A percentile compares a stretch with the other conserved stretches of the same genome.
Evolutionary conservation across 2,113 vertebrate genomes (phyloP).

Genomic region (Dromiciops gliroides): DNA sequence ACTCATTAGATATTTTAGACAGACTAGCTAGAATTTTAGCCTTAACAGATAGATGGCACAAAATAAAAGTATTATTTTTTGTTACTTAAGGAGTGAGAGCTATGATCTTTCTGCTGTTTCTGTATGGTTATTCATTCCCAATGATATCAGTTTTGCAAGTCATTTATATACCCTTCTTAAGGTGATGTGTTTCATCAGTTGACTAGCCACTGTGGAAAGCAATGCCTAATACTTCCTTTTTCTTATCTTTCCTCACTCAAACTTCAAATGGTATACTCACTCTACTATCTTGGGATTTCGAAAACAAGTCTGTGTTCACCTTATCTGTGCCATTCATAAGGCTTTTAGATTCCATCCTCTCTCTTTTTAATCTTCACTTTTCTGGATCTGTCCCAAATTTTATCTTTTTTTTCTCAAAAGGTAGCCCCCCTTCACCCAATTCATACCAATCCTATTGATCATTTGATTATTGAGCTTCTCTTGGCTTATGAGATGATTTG

Average conservation of each 20-base stretch:
- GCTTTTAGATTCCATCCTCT: neutral
- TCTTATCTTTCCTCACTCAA: constrained; percentile 39
- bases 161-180: neutral
- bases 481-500: too few relatives aligned
- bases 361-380: too few relatives aligned
- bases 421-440: neutral
- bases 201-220: neutral
- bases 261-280: neutral
- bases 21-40: too few relatives aligned
- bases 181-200: neutral
- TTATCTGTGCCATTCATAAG: constrained; percentile 5
- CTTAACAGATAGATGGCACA: too few relatives aligned
- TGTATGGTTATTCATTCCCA: neutral
- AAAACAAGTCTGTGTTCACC: neutral
- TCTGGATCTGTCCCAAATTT: too few relatives aligned
- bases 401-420: neutral
- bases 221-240: neutral
- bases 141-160: too few relatives aligned
- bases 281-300: neutral
- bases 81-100: neutral
- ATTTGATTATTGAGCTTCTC: neutral
- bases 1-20: too few relatives aligned
- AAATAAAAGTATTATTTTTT: neutral
- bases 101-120: neutral
- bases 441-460: neutral